Conservation (phyloP, 53 echinoderm and acorn worm genomes). For the Zoroaster sp. region DNA sequence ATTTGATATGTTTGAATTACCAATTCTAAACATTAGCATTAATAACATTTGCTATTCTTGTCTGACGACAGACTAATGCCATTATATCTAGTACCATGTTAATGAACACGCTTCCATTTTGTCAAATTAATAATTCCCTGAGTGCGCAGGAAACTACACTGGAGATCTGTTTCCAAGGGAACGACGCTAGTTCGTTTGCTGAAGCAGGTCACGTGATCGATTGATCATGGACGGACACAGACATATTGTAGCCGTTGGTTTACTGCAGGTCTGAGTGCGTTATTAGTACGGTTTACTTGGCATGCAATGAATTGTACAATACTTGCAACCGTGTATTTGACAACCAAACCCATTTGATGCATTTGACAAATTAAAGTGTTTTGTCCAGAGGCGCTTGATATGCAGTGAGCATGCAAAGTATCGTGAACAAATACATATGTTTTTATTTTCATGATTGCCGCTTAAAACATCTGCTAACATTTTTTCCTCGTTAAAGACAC, state of each 20-base stretch:
- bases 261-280: not conserved
- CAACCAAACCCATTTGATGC: not conserved
- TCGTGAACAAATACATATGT: no score
- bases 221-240: not conserved
- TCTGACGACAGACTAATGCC: no score
- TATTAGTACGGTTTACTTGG: not conserved
- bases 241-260: not conserved
- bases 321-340: not conserved
- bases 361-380: not conserved
- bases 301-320: not conserved
- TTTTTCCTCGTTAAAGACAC: no score
- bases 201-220: conserved; percentile 2
- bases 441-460: no score
- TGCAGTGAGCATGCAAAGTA: no score
- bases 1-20: no score
- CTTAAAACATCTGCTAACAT: no score
- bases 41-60: no score
- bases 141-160: not conserved
- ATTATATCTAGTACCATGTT: no score
- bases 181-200: conserved; percentile 8
- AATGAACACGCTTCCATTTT: not conserved
- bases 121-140: not conserved
- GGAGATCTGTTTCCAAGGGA: not conserved
- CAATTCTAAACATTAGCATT: no score
- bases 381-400: no score